These are phyloP conservation scores for Idaea aversata DNA, from an alignment of 2,888 invertebrate genomes.

Conservation along the genomic window DNA sequence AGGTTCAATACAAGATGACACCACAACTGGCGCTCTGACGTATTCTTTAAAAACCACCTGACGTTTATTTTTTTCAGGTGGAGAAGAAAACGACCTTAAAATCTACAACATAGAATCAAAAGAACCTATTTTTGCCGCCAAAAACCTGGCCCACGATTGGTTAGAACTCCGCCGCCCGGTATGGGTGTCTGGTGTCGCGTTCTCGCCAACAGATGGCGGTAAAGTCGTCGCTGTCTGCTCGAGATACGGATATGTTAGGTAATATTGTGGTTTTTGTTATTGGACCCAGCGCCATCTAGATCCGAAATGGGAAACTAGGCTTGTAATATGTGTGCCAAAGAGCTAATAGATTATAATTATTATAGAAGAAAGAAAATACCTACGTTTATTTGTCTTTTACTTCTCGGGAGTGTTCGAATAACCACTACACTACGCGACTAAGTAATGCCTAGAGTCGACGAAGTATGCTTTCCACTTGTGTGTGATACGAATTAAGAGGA, in stretches of 20 bases:
- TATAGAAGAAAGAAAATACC: no score
- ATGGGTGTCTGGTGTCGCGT: slow-evolving; percentile 91
- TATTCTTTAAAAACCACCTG: background rate
- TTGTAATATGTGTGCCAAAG: no score
- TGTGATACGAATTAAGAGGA: no score
- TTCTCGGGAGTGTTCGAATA: no score
- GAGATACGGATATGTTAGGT: slow-evolving; percentile 90
- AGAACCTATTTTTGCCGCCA: slow-evolving; percentile 79
- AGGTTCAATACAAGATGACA: no score
- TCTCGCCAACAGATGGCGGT: slow-evolving; percentile 81
- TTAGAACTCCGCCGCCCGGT: slow-evolving; percentile 91
- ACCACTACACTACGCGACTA: no score
- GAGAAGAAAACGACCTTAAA: slow-evolving; percentile 93
- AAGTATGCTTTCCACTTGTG: no score
- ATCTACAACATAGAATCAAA: slow-evolving; percentile 85
- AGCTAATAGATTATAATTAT: no score
- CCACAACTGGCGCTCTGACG: background rate
- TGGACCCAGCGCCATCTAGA: no score
- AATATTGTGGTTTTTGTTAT: background rate
- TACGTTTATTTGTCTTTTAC: no score
- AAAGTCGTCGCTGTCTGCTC: slow-evolving; percentile 86
- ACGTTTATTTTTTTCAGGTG: slow-evolving; percentile 79
- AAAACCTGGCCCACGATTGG: slow-evolving; percentile 91
- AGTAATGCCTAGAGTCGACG: no score
- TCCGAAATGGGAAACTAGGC: no score